Percentiles rank a stretch among this genome's conserved stretches.
phyloP scores from a whole-genome alignment of 2,113 vertebrate genomes.

The Calyptomena viridis region DNA sequence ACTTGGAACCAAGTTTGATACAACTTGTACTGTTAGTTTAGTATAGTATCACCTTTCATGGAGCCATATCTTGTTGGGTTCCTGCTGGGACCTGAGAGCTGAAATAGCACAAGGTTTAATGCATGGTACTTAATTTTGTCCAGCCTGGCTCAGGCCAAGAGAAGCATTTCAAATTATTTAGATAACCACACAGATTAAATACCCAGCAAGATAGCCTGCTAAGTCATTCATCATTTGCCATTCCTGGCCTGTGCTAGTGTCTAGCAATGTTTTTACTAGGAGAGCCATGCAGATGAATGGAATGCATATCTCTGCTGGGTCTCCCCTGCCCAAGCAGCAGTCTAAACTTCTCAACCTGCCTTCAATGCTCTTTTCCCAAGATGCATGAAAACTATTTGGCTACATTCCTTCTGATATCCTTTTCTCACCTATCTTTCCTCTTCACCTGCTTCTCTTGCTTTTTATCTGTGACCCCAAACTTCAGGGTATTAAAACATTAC shows the following conservation, averaged over 20 bases:
- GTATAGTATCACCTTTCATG: conserved; percentile 51
- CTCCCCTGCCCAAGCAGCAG: not conserved
- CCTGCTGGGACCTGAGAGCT: conserved; percentile 39
- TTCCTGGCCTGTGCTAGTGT: conserved; percentile 39
- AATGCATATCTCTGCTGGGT: conserved; percentile 24
- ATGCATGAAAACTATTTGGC: not conserved
- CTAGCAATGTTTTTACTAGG: conserved; percentile 54
- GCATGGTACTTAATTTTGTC: conserved; percentile 49
- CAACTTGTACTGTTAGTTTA: conserved; percentile 56
- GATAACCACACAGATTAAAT: conserved; percentile 63
- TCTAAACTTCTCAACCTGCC: not conserved
- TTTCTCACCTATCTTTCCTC: not conserved
- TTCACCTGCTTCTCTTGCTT: not conserved
- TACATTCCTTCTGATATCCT: not conserved
- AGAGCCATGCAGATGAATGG: conserved; percentile 45
- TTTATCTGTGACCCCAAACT: not conserved
- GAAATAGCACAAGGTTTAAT: conserved; percentile 40
- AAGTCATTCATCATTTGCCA: conserved; percentile 67
- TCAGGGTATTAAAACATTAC: not conserved
- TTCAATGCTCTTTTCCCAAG: not conserved
- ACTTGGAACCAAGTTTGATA: conserved; percentile 46
- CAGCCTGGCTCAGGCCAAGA: conserved; percentile 47
- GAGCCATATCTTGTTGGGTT: conserved; percentile 5
- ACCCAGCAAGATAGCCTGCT: conserved; percentile 49
- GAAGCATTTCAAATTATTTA: conserved; percentile 64